Evolutionary conservation across 2,113 vertebrate species (phyloP).

Genomic region (Baryphthengus martii): DNA sequence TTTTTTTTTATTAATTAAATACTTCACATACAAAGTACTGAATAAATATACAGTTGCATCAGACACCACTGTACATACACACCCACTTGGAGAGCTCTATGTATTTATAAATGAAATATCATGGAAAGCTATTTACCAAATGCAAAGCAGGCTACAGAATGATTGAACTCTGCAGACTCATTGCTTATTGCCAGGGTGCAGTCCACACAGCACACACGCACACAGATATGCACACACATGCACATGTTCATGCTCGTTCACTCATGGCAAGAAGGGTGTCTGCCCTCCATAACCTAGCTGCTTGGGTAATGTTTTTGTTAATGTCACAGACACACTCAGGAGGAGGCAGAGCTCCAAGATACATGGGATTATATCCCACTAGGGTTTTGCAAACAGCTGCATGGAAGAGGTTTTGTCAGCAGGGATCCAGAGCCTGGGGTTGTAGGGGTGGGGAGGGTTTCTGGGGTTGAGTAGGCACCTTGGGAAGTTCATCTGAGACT

Average conservation of each 20-base stretch:
- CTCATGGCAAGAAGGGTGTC: not conserved
- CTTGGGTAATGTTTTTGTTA: not conserved
- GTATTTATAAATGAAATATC: not conserved
- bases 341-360: not conserved
- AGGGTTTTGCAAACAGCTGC: not conserved
- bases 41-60: constrained; percentile 50
- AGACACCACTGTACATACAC: not conserved
- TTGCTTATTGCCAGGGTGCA: not conserved
- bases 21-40: constrained; percentile 35
- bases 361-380: not conserved
- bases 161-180: constrained; percentile 7
- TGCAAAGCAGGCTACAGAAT: constrained; percentile 11
- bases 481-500: not conserved
- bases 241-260: rapidly evolving
- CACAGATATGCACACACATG: rapidly evolving
- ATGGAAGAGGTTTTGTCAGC: not conserved
- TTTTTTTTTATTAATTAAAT: constrained; percentile 49
- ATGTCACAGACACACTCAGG: not conserved
- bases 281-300: not conserved
- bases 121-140: not conserved
- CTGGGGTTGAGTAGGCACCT: not conserved
- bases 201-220: not conserved
- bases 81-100: not conserved
- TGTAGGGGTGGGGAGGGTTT: not conserved
- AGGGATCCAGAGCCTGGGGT: not conserved